Evolutionary conservation across 2,113 vertebrate genomes (phyloP), one percentile per base, ranked within the genome.

Genomic region (Symphodus melops): DNA sequence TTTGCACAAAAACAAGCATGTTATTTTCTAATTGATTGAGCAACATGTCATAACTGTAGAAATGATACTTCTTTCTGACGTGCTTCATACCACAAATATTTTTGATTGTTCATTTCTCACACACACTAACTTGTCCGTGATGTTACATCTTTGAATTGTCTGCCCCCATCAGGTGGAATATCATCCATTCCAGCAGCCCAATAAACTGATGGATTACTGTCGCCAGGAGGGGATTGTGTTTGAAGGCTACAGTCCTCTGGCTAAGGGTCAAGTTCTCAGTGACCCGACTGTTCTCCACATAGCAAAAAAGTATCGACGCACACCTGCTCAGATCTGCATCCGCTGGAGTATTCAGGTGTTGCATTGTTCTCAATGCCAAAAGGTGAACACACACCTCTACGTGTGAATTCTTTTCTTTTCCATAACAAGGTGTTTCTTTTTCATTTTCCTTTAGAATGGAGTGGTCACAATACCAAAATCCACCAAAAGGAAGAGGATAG

Each of bases 381-480:
- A 1, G 9, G 19, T 51, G 8, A n/a, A n/a, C 19, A n/a, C 19
- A 44, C 4, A 5, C 11, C 11, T 51, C 2, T 49, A 10, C n/a
- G n/a, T 37, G 8, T 17, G 0, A 9, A n/a, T 51, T 3, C 1
- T 19, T 51, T 4, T 9, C n/a, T 8, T 51, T n/a, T n/a, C 13
- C 3, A 44, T 14, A 33, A 33, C 42, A 44, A 14, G 11, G 3
- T n/a, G n/a, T n/a, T n/a, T n/a, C n/a, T n/a, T n/a, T n/a, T 44
- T 4, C 1, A 44, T 3, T 51, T n/a, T n/a, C 6, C 19, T 79
- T 54, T 79, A 96, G 95, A 97, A 96, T 79, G 92, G 89, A 41
- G 75, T 95, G 75, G 91, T 96, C 48, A 96, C 95, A 20, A 95
- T 95, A 82, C 93, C 94, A 17, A 97, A 97, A 85, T 96, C 95